Percentiles rank a stretch among this genome's conserved stretches.
Evolutionary conservation across 2,888 invertebrate genomes (phyloP).

Genomic region (Oxycera nigricornis): DNA sequence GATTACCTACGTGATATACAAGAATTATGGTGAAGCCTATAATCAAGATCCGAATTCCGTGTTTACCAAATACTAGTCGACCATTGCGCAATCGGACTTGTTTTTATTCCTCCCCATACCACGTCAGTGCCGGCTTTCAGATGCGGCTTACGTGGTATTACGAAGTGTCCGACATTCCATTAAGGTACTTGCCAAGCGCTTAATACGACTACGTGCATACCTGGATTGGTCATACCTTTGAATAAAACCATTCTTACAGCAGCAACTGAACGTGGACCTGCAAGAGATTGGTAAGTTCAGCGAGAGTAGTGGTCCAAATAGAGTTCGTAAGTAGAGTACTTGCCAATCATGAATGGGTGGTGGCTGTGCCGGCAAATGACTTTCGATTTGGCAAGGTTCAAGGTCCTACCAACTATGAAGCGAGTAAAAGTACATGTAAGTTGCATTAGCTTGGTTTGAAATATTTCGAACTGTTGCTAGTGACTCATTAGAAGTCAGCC

Average conservation of each 20-base stretch:
- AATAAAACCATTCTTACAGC: too few species aligned
- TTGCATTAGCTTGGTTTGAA: background rate
- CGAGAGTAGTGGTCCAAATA: too few species aligned
- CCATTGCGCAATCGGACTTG: background rate
- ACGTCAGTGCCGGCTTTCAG: background rate
- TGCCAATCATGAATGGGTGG: background rate
- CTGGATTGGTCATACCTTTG: too few species aligned
- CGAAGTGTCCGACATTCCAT: background rate
- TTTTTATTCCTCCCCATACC: background rate
- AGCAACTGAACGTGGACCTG: too few species aligned
- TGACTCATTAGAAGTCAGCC: background rate
- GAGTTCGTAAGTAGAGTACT: too few species aligned
- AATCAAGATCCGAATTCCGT: background rate
- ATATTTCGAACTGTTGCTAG: background rate
- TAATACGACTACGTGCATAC: background rate
- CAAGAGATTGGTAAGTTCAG: too few species aligned
- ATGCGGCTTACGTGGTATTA: background rate
- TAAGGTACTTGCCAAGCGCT: too few species aligned
- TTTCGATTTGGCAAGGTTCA: background rate
- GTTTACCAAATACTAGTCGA: constrained; percentile 3
- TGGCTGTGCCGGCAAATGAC: background rate
- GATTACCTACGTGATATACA: background rate
- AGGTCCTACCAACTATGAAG: background rate
- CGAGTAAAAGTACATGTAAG: background rate
- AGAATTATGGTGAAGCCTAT: constrained; percentile 1